phyloP scores from a whole-genome alignment of 2,113 vertebrate species.

The Centropus bengalensis region DNA sequence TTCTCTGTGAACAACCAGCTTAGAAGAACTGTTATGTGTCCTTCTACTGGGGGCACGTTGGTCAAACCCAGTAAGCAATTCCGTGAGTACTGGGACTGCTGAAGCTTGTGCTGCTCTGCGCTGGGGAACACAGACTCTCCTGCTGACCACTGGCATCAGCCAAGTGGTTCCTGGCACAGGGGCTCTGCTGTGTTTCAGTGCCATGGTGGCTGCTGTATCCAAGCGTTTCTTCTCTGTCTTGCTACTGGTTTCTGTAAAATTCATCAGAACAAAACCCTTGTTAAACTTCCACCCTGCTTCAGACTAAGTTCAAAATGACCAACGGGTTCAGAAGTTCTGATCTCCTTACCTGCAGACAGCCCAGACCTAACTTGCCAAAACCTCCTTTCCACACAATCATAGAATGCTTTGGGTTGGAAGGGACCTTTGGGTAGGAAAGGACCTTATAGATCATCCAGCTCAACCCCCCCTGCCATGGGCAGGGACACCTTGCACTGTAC shows the following conservation, averaged over 20 bases:
- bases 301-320: not conserved
- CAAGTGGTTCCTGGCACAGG: not conserved
- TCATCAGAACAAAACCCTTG: not conserved
- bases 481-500: no score
- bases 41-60: not conserved
- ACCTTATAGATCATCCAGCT: no score
- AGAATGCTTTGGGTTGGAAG: no score
- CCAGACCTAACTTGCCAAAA: not conserved
- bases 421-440: no score
- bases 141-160: not conserved
- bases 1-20: not conserved
- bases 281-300: not conserved
- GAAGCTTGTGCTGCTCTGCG: not conserved
- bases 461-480: no score
- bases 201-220: fast-evolving
- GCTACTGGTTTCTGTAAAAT: not conserved
- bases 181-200: not conserved
- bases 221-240: not conserved
- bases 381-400: not conserved
- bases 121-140: fast-evolving
- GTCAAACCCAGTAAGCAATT: not conserved
- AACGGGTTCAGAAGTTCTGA: not conserved
- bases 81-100: not conserved
- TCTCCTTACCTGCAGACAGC: not conserved
- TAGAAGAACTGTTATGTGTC: not conserved